Base-by-base conservation (phyloP, 2,113 vertebrate genomes). In the Onychorhynchus coronatus region DNA sequence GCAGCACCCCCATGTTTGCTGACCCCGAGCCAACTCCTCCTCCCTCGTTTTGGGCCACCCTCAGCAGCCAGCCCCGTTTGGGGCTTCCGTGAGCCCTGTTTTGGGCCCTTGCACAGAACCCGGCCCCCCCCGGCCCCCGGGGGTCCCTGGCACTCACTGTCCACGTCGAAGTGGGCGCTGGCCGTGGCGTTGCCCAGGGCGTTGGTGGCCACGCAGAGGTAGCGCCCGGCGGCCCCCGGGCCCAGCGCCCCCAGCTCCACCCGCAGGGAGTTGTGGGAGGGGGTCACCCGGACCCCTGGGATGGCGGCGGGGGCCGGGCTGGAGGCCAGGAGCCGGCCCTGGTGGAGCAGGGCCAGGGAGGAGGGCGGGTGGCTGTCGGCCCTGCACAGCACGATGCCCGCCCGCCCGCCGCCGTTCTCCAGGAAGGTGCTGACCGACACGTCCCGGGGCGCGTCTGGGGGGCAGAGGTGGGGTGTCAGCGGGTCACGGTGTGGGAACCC, bases 341-440 rank as follows among this genome's bases (percentile, higher is more conserved):
- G 95, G 27, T 47, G 97, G 80, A 88, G 89, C 35, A 98, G 76
- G 62, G 93, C 50, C n/a, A 98, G 92, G 41, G 37, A 50, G 76
- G 98, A 93, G 2, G 50, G 68, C 0, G 98, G 98, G 68, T 96
- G 95, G 33, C 98, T 98, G 14, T 98, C 55, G 8, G 95, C 97
- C 2, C 13, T 75, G 90, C 98, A 98, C 67, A 93, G 74, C 47
- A 98, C 84, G 44, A 98, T 95, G 49, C 97, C 98, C 85, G 53
- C 75, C 31, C 24, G 61, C 21, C 97, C 97, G 2, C 31, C 24
- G 15, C 65, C 92, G 22, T 83, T 97, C 79, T 98, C 98, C 93
- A 98, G 84, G 89, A 98, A 98, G 44, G 95, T 92, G 1, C 78
- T 97, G n/a, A 98, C 3, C 5, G 92, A 92, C 10, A 98, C 95